A percentile compares a stretch with the other conserved stretches of the same genome.
Conservation (phyloP, 2,888 invertebrate species). For the Balanococcus diminutus region DNA sequence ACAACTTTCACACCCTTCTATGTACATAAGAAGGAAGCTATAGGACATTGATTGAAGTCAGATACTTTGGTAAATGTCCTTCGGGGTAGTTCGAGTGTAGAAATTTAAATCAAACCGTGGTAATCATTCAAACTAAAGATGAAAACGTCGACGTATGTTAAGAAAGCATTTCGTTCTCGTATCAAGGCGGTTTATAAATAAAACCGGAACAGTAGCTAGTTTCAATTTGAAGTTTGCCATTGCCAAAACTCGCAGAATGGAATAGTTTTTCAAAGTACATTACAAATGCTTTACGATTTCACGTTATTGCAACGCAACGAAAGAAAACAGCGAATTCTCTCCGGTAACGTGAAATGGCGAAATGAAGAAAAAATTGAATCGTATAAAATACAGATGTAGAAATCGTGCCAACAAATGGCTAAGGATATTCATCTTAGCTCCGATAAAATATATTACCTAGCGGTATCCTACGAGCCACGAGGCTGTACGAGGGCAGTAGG, state of each 20-base stretch:
- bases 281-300: slow-evolving; percentile 11
- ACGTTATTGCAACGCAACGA: not conserved
- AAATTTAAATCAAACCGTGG: not conserved
- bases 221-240: not conserved
- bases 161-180: too few relatives aligned
- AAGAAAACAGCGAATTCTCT: not conserved
- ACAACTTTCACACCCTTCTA: not conserved
- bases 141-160: not conserved
- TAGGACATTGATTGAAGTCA: not conserved
- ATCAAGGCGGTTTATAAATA: too few relatives aligned
- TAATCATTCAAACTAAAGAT: not conserved
- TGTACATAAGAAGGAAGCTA: not conserved
- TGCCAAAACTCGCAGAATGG: not conserved
- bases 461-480: not conserved
- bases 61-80: not conserved
- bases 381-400: slow-evolving; percentile 5
- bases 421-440: not conserved
- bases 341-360: not conserved
- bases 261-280: not conserved
- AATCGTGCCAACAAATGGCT: not conserved
- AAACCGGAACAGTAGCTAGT: not conserved
- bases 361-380: not conserved
- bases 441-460: not conserved
- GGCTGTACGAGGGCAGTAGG: too few relatives aligned
- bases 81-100: not conserved